Evolutionary conservation across 2,113 vertebrate genomes (phyloP).

Genomic region (Chrysemys picta): DNA sequence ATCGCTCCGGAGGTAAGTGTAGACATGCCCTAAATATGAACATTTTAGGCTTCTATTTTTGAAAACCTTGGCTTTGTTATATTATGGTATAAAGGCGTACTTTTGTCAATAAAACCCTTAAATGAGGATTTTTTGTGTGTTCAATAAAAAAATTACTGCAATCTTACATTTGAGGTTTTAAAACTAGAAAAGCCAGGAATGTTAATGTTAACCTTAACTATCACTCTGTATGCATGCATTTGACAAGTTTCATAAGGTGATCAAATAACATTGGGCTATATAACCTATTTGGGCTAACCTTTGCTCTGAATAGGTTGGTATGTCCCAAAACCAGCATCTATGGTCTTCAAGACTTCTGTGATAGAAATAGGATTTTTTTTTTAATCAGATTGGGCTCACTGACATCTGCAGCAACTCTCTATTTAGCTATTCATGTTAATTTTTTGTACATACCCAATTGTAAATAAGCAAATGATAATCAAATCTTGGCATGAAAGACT

Average conservation of each 20-base stretch:
- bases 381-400: not conserved
- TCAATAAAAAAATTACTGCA: constrained; percentile 30
- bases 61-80: not conserved
- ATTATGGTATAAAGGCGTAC: not conserved
- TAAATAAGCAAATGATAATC: not conserved
- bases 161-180: constrained; percentile 12
- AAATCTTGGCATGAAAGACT: not conserved
- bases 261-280: not conserved
- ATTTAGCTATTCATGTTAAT: not conserved
- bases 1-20: no score
- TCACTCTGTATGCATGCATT: not conserved
- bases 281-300: not conserved
- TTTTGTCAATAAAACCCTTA: not conserved
- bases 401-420: not conserved
- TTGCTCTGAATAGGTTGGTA: not conserved
- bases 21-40: not conserved
- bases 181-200: not conserved
- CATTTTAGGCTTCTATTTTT: not conserved
- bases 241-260: constrained; percentile 1
- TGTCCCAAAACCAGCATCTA: not conserved
- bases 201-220: not conserved
- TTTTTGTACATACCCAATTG: not conserved
- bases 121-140: not conserved
- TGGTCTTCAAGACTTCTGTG: not conserved
- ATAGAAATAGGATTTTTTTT: not conserved